A percentile compares a stretch with the other conserved stretches of the same genome.
phyloP scores from a whole-genome alignment of 1,140 invertebrate species.

The Formica exsecta region DNA sequence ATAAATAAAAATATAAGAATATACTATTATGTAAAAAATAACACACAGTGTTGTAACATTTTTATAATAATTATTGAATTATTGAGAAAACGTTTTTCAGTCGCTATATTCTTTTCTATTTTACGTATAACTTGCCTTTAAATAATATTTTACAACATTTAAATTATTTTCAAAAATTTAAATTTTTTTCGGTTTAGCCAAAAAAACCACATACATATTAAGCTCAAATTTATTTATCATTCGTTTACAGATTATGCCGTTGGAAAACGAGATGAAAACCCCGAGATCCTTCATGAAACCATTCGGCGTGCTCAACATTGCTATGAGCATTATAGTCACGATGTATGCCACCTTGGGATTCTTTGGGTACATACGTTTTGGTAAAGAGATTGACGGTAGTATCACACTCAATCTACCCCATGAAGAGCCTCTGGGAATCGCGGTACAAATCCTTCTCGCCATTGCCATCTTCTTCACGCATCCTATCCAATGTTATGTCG shows the following conservation, averaged over 20 bases:
- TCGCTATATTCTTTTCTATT: neutral
- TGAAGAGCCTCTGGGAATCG: slow-evolving; percentile 89
- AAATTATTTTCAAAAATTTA: neutral
- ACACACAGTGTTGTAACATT: neutral
- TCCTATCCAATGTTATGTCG: slow-evolving; percentile 95
- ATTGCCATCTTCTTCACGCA: slow-evolving; percentile 94
- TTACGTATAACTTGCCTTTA: no score
- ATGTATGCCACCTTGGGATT: slow-evolving; percentile 92
- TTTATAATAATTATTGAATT: neutral
- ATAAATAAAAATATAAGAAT: neutral
- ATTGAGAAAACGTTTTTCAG: neutral
- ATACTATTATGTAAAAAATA: neutral
- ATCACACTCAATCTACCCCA: slow-evolving; percentile 90
- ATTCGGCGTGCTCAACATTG: slow-evolving; percentile 92
- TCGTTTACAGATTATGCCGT: slow-evolving; percentile 90
- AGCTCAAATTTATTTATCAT: neutral
- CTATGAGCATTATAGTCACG: slow-evolving; percentile 91
- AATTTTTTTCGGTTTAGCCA: neutral
- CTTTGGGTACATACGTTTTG: slow-evolving; percentile 93
- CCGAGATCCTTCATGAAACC: slow-evolving; percentile 90
- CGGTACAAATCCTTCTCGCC: slow-evolving; percentile 92
- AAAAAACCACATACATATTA: neutral
- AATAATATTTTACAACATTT: neutral
- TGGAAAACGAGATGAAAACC: slow-evolving; percentile 95
- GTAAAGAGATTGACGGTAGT: slow-evolving; percentile 88